Percentiles rank a stretch among this genome's conserved stretches.
phyloP scores from a whole-genome alignment of 2,113 vertebrate genomes.

The Bettongia penicillata region DNA sequence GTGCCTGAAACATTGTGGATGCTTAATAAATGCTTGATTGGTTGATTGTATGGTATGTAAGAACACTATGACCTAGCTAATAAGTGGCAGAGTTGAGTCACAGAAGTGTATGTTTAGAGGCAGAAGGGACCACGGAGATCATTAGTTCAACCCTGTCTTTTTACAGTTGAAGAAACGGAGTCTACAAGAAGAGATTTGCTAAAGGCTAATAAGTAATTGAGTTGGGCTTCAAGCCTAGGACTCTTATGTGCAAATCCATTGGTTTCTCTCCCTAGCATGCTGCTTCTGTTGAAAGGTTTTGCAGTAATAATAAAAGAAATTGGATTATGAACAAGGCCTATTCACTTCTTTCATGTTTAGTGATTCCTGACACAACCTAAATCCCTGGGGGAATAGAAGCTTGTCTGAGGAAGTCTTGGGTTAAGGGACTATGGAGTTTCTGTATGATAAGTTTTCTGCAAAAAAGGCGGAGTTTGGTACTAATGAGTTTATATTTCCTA shows the following conservation, averaged over 20 bases:
- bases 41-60: not conserved
- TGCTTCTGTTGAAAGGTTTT: not conserved
- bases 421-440: not conserved
- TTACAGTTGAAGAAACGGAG: not conserved
- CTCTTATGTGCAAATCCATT: not conserved
- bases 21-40: not conserved
- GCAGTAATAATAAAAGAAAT: not conserved
- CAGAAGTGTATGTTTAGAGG: not conserved
- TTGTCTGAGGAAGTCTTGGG: not conserved
- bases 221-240: not conserved
- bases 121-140: not conserved
- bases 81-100: not conserved
- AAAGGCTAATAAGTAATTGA: not conserved
- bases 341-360: not conserved
- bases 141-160: not conserved
- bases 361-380: not conserved
- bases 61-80: not conserved
- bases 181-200: not conserved
- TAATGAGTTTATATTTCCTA: not conserved
- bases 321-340: not conserved
- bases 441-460: not conserved
- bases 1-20: not conserved
- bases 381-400: not conserved
- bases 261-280: not conserved
- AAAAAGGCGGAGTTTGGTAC: not conserved